Conservation (phyloP, 2,888 invertebrate genomes). For the Macaria notata region DNA sequence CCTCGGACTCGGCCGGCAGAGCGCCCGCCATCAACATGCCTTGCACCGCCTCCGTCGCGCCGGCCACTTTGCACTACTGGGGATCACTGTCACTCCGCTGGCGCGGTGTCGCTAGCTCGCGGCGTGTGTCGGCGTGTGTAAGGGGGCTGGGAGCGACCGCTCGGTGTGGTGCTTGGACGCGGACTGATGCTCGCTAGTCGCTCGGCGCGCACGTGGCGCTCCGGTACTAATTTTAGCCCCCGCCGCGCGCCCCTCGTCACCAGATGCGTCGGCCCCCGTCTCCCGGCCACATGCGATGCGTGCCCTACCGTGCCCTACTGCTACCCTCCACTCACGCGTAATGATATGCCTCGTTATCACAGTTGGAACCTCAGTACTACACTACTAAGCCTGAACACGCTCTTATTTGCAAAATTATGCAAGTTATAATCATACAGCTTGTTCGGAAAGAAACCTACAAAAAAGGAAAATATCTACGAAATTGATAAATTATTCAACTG, state of each 20-base stretch:
- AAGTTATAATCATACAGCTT: too few species aligned
- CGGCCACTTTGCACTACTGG: conserved; percentile 64
- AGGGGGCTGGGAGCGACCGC: conserved; percentile 50
- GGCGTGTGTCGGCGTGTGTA: conserved; percentile 41
- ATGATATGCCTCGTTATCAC: conserved; percentile 78
- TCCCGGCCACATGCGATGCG: conserved; percentile 75
- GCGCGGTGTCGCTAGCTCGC: conserved; percentile 48
- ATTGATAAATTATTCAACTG: too few species aligned
- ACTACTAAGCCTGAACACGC: conserved; percentile 6
- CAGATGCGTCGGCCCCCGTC: conserved; percentile 69
- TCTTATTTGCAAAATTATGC: conserved; percentile 11
- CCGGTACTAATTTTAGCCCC: conserved; percentile 83
- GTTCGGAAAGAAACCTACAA: too few species aligned
- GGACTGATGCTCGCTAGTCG: conserved; percentile 64
- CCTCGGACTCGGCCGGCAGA: conserved; percentile 83
- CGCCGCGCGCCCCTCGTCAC: conserved; percentile 78
- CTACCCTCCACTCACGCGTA: conserved; percentile 66
- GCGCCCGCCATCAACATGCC: conserved; percentile 84
- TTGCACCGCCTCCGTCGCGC: conserved; percentile 80
- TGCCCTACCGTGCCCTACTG: conserved; percentile 69
- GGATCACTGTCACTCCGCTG: conserved; percentile 72
- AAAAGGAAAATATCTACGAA: too few species aligned
- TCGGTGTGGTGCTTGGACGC: conserved; percentile 67
- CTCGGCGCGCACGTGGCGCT: conserved; percentile 76
- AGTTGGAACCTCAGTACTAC: conserved; percentile 40